phyloP scores from a whole-genome alignment of 1,140 invertebrate species.

The Stenopsyche tienmushanensis region DNA sequence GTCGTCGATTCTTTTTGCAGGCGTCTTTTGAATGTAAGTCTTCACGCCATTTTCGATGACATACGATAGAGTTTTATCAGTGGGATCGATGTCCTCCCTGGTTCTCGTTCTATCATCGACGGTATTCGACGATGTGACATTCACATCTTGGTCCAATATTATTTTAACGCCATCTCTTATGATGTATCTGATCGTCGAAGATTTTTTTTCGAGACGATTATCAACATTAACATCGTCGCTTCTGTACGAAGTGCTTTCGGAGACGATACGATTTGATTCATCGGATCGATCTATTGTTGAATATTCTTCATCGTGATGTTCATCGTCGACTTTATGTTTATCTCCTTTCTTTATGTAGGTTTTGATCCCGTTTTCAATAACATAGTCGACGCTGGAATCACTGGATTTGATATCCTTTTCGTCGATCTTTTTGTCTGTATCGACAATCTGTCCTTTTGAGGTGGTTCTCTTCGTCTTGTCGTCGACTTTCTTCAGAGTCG shows the following conservation, averaged over 20 bases:
- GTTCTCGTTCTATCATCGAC: not conserved
- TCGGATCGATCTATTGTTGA: not conserved
- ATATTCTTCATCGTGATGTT: not conserved
- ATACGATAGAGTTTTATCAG: constrained; percentile 7
- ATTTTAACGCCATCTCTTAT: constrained; percentile 45
- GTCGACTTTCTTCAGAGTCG: not conserved
- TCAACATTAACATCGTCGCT: constrained; percentile 7
- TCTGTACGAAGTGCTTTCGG: not conserved
- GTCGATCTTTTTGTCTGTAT: not conserved
- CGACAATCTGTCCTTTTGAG: not conserved
- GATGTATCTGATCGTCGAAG: constrained; percentile 40
- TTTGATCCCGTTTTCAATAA: constrained; percentile 38
- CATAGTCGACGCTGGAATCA: constrained; percentile 12
- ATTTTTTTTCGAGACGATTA: constrained; percentile 7
- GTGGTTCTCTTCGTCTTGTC: not conserved
- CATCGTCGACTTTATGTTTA: not conserved
- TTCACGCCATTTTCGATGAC: constrained; percentile 35
- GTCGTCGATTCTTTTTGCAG: constrained; percentile 2
- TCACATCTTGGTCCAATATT: constrained; percentile 1
- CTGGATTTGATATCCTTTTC: not conserved
- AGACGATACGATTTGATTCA: not conserved
- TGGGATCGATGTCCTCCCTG: constrained; percentile 4
- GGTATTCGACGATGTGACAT: not conserved
- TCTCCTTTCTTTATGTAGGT: constrained; percentile 21
- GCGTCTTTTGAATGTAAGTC: not conserved